Conservation (phyloP, 2,888 invertebrate species). For the Acanthosepion esculentum region DNA sequence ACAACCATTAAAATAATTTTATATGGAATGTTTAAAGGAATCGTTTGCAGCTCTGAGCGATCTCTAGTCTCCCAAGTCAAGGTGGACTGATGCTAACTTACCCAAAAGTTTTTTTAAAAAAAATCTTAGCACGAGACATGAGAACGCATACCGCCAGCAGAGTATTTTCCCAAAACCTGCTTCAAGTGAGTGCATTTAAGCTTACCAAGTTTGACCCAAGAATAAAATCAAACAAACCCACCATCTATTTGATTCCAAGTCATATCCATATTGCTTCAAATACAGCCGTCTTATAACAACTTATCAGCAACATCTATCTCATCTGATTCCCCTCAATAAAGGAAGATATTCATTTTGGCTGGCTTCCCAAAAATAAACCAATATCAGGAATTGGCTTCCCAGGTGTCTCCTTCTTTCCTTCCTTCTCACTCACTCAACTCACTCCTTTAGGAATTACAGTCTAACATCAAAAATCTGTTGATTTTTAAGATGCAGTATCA, state of each 20-base stretch:
- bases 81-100: too few species aligned
- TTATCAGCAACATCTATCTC: background rate
- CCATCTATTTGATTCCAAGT: background rate
- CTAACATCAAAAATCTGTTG: background rate
- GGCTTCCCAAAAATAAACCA: slow-evolving; percentile 33
- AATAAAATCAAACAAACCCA: background rate
- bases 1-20: too few species aligned
- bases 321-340: background rate
- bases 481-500: background rate
- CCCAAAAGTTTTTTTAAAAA: too few species aligned
- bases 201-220: background rate
- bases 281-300: background rate
- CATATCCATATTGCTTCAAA: background rate
- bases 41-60: too few species aligned
- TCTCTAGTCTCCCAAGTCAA: too few species aligned
- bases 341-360: slow-evolving; percentile 33
- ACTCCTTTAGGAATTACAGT: background rate
- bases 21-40: too few species aligned
- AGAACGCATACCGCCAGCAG: too few species aligned
- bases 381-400: slow-evolving; percentile 22
- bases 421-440: background rate
- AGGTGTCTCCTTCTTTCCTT: background rate
- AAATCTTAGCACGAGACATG: too few species aligned
- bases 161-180: too few species aligned
- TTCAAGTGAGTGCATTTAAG: background rate